A percentile compares a stretch with the other conserved stretches of the same genome.
Evolutionary conservation across 2,888 invertebrate genomes (phyloP).

Genomic region (Spicauda simplicius): DNA sequence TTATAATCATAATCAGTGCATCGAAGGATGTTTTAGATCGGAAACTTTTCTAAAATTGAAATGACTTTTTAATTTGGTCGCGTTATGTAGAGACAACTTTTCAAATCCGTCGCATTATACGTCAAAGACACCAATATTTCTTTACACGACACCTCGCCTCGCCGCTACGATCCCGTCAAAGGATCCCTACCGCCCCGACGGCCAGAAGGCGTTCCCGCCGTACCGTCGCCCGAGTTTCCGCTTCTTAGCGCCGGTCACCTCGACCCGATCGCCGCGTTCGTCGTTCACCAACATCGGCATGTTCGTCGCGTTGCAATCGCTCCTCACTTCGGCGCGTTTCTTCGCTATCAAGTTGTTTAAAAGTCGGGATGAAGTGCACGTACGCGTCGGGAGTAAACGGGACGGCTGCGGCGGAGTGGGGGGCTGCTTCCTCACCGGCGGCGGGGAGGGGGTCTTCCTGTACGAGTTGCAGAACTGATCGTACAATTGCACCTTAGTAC

Average conservation of each 20-base stretch:
- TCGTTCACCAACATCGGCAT: slow-evolving; percentile 51
- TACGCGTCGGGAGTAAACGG: slow-evolving; percentile 53
- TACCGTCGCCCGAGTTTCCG: slow-evolving; percentile 72
- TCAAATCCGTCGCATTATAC: too few species aligned
- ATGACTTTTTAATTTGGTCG: too few species aligned
- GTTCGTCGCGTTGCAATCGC: slow-evolving; percentile 55
- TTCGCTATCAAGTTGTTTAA: slow-evolving; percentile 64
- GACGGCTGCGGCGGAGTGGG: slow-evolving; percentile 41
- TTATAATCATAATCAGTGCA: too few species aligned
- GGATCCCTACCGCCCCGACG: slow-evolving; percentile 74
- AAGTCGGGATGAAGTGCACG: slow-evolving; percentile 65
- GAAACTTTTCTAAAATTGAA: too few species aligned
- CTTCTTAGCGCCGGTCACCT: slow-evolving; percentile 73
- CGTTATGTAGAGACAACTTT: too few species aligned
- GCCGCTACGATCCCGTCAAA: background rate
- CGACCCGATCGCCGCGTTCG: slow-evolving; percentile 47
- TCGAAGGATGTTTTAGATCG: too few species aligned
- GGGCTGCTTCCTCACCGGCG: slow-evolving; percentile 45
- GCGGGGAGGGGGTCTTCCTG: slow-evolving; percentile 50
- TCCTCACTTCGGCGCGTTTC: slow-evolving; percentile 51
- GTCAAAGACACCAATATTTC: background rate
- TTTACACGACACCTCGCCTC: background rate
- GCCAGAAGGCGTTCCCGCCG: slow-evolving; percentile 77
- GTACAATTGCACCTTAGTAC: slow-evolving; percentile 79
- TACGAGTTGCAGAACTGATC: slow-evolving; percentile 80